Base-by-base conservation (phyloP, 64 coral and sea anemone genomes). In the Montipora cactus region DNA sequence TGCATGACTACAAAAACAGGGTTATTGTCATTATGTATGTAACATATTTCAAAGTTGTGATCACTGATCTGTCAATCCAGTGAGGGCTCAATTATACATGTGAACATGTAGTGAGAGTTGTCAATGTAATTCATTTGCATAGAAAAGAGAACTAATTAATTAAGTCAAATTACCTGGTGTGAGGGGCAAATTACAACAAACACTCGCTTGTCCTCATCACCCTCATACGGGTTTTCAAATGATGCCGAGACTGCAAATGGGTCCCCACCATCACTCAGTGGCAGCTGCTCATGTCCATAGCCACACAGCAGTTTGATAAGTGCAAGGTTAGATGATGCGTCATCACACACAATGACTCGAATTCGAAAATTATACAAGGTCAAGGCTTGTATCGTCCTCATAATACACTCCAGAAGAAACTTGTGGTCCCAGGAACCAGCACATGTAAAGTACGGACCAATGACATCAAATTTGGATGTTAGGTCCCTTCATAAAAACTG, bases 401-500 rank as follows among this genome's bases (percentile, higher is more conserved):
- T 64, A 64, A 64, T 15, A 64, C 61, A 19, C 61, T 64, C 61
- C 61, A 64, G 61, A 64, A 64, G 61, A 64, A 64, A 64, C 61
- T 64, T 64, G 61, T 64, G 61, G 61, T 64, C 61, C 61, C 61
- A 64, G 61, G 9, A 64, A 64, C 61, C 61, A 64, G 5, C 61
- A 64, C 61, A 64, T 64, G 14, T 64, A 52, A 80, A 80, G 22
- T 80, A 59, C 2, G 50, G 78, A 23, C n/a, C 78, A 80, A 80
- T 80, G 51, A 83, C 80, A 83, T 83, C 55, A 83, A 66, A 83
- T 3, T 20, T 10, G 25, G 80, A 83, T 6, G 80, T 83, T 45
- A 83, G 28, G 61, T 83, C 80, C 44, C 80, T 83, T 59, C 22
- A 66, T 44, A 83, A 64, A 66, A 83, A 67, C 28, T 83, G 80